A percentile compares a stretch with the other conserved stretches of the same genome.
These are phyloP conservation scores for Antennarius maculatus DNA, from an alignment of 2,797 vertebrate genomes.

Conservation along the genomic window DNA sequence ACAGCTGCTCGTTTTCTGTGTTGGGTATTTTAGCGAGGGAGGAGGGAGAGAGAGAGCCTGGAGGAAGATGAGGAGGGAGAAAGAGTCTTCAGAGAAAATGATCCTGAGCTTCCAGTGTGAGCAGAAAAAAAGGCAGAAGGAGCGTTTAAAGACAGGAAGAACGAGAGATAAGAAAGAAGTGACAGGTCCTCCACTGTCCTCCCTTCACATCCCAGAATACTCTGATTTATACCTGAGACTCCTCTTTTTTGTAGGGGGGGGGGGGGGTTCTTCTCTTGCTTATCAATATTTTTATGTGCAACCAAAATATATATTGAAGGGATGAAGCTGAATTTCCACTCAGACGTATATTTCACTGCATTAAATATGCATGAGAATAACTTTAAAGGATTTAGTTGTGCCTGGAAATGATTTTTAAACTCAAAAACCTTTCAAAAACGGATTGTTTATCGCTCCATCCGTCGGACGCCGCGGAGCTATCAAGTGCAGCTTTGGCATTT, in stretches of 20 bases:
- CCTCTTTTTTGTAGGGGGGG: slow-evolving; percentile 15
- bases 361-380: slow-evolving; percentile 42
- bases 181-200: slow-evolving; percentile 33
- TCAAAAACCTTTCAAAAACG: slow-evolving; percentile 6
- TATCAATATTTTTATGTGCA: slow-evolving; percentile 49
- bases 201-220: slow-evolving; percentile 35
- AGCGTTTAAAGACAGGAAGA: slow-evolving; percentile 44
- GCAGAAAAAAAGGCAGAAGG: slow-evolving; percentile 33
- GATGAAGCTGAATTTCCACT: slow-evolving; percentile 27
- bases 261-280: slow-evolving; percentile 29
- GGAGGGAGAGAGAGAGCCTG: slow-evolving; percentile 8
- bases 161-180: slow-evolving; percentile 46
- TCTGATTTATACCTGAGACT: slow-evolving; percentile 46
- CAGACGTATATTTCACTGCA: slow-evolving; percentile 30
- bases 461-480: background rate
- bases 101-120: slow-evolving; percentile 23
- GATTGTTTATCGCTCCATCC: slow-evolving; percentile 31
- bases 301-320: background rate
- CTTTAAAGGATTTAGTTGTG: slow-evolving; percentile 45
- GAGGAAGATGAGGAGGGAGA: slow-evolving; percentile 23
- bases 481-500: slow-evolving; percentile 33
- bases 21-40: slow-evolving; percentile 20
- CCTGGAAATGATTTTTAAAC: slow-evolving; percentile 28
- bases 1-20: slow-evolving; percentile 52
- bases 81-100: slow-evolving; percentile 44